Evolutionary conservation across 2,113 vertebrate species (phyloP).

Genomic region (Vireo altiloquus): DNA sequence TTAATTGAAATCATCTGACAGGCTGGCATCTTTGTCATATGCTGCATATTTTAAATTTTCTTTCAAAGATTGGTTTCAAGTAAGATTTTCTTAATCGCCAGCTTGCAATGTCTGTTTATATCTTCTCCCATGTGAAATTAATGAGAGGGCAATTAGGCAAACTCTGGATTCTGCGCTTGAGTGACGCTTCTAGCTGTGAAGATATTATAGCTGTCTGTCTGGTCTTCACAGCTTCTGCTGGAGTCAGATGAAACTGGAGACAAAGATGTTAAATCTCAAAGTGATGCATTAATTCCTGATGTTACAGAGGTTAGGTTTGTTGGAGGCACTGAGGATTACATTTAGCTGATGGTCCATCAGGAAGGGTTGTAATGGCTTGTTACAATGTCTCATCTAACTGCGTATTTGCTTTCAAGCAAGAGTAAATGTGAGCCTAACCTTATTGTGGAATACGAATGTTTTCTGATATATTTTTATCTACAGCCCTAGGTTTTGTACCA

Average conservation of each 20-base stretch:
- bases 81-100: neutral
- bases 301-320: neutral
- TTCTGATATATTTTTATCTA: neutral
- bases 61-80: neutral
- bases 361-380: neutral
- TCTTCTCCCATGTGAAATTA: constrained; percentile 15
- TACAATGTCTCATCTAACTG: neutral
- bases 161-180: neutral
- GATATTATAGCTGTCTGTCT: neutral
- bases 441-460: neutral
- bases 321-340: neutral
- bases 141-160: neutral
- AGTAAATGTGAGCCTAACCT: neutral
- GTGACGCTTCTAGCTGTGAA: neutral
- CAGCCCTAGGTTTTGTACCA: neutral
- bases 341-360: neutral
- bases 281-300: neutral
- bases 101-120: neutral
- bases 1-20: neutral
- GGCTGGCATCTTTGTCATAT: neutral
- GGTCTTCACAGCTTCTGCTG: constrained; percentile 1
- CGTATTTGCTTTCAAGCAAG: neutral
- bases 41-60: neutral
- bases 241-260: neutral
- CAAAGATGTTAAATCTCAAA: neutral